Conservation (phyloP, 37 sponge, comb jelly and placozoan genomes). For the Aplysina aerophoba region DNA sequence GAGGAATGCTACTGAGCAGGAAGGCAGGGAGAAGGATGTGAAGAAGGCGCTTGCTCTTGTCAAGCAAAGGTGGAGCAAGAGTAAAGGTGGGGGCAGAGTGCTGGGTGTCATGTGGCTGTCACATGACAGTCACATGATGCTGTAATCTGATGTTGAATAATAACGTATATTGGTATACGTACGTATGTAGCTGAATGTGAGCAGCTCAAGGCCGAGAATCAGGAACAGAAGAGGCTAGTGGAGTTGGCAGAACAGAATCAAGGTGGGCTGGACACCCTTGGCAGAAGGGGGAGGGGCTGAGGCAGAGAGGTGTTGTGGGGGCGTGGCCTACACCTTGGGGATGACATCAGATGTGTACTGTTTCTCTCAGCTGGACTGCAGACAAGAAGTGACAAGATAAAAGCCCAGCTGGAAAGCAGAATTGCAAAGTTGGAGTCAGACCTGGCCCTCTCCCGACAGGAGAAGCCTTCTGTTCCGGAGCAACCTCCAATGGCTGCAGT, state of each 20-base stretch:
- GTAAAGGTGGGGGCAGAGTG: not conserved
- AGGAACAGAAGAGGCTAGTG: conserved; percentile 48
- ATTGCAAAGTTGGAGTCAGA: conserved; percentile 4
- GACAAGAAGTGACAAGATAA: not conserved
- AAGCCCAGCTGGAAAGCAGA: conserved; percentile 1
- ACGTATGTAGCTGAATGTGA: conserved; percentile 5
- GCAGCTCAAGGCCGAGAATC: conserved; percentile 19
- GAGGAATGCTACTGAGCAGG: not conserved
- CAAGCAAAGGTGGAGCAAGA: conserved; percentile 18
- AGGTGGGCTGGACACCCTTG: not conserved
- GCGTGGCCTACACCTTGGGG: no score
- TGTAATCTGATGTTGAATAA: no score
- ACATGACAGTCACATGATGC: no score
- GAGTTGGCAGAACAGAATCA: conserved; percentile 33
- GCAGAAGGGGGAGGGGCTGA: no score
- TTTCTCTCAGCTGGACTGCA: not conserved
- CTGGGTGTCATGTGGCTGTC: no score
- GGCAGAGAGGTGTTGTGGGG: no score
- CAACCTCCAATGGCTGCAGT: conserved; percentile 35
- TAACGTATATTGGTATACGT: no score
- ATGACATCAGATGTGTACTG: not conserved
- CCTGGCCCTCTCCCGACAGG: not conserved
- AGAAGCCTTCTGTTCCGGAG: not conserved
- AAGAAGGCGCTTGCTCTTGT: conserved; percentile 5
- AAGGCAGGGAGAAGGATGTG: not conserved